A percentile compares a stretch with the other conserved stretches of the same genome.
These are phyloP conservation scores for Leptura quadrifasciata DNA, from an alignment of 2,888 invertebrate genomes.

Conservation along the genomic window DNA sequence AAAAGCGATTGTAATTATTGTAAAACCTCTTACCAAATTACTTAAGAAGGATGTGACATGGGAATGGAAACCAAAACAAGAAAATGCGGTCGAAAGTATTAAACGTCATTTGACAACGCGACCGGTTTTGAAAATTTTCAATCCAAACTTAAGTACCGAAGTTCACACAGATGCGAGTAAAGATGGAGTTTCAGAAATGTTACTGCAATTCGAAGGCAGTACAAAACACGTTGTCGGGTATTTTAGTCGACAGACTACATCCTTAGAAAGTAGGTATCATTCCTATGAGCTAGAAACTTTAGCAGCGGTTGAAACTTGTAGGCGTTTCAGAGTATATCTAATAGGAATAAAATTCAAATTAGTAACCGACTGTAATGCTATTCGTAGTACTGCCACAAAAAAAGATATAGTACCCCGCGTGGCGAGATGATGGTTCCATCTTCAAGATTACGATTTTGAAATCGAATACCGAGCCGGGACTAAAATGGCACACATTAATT, in stretches of 20 bases:
- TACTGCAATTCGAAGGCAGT: not conserved
- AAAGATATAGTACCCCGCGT: no score
- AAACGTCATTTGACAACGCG: not conserved
- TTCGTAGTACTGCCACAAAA: no score
- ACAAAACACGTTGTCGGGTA: not conserved
- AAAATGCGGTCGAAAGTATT: not conserved
- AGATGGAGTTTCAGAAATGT: no score
- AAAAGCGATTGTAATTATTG: not conserved
- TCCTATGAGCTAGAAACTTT: no score
- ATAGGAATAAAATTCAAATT: no score
- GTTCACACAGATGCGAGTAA: not conserved
- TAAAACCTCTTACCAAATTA: slow-evolving; percentile 5
- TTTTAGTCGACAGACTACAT: not conserved
- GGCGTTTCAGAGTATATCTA: no score
- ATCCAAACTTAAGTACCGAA: not conserved
- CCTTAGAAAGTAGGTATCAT: not conserved
- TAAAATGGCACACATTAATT: no score
- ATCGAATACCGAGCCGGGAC: no score
- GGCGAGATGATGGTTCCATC: no score
- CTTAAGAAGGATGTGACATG: not conserved
- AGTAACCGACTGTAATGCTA: no score
- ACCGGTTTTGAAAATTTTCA: slow-evolving; percentile 1
- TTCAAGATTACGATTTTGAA: no score
- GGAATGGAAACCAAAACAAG: not conserved
- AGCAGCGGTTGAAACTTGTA: no score